phyloP scores from a whole-genome alignment of 1,140 invertebrate species.

The Drosophila nigromelanica region DNA sequence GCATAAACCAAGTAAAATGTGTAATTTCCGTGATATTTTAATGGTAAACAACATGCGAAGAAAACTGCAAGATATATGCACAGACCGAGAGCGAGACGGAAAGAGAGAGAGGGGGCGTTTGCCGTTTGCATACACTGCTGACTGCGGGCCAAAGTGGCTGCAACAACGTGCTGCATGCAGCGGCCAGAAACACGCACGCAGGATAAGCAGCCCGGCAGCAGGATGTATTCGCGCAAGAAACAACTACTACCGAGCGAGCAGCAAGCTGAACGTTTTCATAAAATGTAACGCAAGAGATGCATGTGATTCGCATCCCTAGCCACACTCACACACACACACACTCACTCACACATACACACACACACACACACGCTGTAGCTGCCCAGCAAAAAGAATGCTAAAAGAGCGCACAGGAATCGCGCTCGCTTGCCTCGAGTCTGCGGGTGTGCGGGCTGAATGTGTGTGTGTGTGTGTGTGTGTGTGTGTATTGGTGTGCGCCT shows the following conservation, averaged over 20 bases:
- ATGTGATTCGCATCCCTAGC: constrained; percentile 78
- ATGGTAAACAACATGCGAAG: constrained; percentile 74
- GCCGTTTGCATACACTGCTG: constrained; percentile 56
- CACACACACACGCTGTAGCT: constrained; percentile 14
- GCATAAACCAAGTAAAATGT: constrained; percentile 82
- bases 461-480: constrained; percentile 35
- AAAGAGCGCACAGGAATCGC: constrained; percentile 56
- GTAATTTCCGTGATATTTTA: constrained; percentile 83
- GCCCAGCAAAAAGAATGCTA: constrained; percentile 28
- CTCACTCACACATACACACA: constrained; percentile 27
- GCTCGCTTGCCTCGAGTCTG: constrained; percentile 44
- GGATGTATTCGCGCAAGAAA: constrained; percentile 68
- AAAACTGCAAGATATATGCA: constrained; percentile 68
- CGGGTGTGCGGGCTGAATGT: constrained; percentile 22
- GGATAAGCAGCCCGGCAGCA: constrained; percentile 44
- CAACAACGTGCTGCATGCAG: constrained; percentile 19
- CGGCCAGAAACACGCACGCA: constrained; percentile 61
- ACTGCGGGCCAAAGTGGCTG: constrained; percentile 65
- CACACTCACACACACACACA: constrained; percentile 31
- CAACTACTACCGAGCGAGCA: constrained; percentile 42
- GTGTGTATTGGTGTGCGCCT: constrained; percentile 48
- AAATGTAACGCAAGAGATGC: constrained; percentile 81
- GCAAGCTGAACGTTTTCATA: constrained; percentile 64
- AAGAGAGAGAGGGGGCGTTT: neutral
- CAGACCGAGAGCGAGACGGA: neutral